These are phyloP conservation scores for Corythornis cristatus DNA, from an alignment of 2,113 vertebrate genomes.

Conservation along the genomic window DNA sequence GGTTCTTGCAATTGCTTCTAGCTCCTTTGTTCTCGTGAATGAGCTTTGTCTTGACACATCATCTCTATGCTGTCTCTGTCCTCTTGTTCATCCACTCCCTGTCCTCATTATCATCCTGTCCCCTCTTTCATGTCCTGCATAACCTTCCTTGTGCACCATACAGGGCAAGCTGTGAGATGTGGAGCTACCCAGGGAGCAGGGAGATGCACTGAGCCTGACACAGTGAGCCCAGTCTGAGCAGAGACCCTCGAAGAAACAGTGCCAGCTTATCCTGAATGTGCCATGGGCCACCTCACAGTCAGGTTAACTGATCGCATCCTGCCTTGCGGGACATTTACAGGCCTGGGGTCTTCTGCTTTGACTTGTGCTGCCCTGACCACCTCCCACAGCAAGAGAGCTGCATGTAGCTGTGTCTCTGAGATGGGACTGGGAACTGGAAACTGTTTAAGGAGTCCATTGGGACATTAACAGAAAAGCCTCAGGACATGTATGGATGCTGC, in stretches of 20 bases:
- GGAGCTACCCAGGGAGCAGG: neutral
- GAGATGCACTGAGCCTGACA: neutral
- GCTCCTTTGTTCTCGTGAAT: neutral
- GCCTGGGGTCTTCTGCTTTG: neutral
- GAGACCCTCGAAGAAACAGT: neutral
- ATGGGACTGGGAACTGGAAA: neutral
- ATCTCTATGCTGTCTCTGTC: neutral
- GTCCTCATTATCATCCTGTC: neutral
- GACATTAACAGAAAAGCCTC: neutral
- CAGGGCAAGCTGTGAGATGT: accelerated
- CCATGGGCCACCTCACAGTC: neutral
- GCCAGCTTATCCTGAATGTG: neutral
- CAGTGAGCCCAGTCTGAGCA: accelerated
- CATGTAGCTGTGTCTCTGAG: neutral
- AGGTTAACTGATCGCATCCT: neutral
- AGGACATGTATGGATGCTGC: neutral
- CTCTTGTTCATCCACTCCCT: neutral
- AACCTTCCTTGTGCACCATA: neutral
- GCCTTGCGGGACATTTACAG: accelerated
- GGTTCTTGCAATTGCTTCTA: neutral
- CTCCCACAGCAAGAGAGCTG: neutral
- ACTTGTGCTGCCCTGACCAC: neutral
- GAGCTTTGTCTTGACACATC: neutral
- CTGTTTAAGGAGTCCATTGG: neutral
- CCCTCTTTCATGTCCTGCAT: neutral